Conservation (phyloP, 2,797 vertebrate genomes). For the Pachyuromys duprasi region DNA sequence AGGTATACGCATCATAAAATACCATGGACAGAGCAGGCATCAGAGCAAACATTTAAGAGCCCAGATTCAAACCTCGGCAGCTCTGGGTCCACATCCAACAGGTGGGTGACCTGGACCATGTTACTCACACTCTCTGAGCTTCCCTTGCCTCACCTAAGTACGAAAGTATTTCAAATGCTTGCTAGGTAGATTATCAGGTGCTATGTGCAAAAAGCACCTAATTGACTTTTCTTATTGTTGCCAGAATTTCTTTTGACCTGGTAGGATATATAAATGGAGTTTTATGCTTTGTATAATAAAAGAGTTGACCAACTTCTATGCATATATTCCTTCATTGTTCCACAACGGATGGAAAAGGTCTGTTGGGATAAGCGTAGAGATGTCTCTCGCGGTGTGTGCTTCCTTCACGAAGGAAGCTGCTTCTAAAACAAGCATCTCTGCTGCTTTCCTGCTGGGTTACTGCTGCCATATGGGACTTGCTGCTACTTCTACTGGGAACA, state of each 20-base stretch:
- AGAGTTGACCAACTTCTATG: constrained; percentile 28
- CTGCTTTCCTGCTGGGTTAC: constrained; percentile 37
- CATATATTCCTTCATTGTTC: constrained; percentile 46
- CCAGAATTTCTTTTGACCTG: constrained; percentile 42
- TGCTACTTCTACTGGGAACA: constrained; percentile 19
- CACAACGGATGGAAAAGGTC: constrained; percentile 48
- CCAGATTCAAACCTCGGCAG: background rate
- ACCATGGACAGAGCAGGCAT: background rate
- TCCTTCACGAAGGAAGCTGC: background rate
- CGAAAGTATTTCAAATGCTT: constrained; percentile 35
- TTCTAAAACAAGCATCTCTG: constrained; percentile 32
- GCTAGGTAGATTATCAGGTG: background rate
- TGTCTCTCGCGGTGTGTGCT: background rate
- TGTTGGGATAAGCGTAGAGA: background rate
- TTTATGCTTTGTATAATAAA: constrained; percentile 38
- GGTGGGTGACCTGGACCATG: background rate
- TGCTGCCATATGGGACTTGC: background rate
- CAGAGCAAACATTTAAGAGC: background rate
- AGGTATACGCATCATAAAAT: constrained; percentile 45
- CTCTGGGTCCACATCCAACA: background rate
- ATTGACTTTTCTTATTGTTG: constrained; percentile 4
- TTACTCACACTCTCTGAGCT: background rate
- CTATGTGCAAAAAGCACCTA: constrained; percentile 14
- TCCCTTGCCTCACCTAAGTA: background rate
- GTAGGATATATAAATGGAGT: constrained; percentile 51